Conservation (phyloP, 2,888 invertebrate genomes). For the Drosophila yooni region DNA sequence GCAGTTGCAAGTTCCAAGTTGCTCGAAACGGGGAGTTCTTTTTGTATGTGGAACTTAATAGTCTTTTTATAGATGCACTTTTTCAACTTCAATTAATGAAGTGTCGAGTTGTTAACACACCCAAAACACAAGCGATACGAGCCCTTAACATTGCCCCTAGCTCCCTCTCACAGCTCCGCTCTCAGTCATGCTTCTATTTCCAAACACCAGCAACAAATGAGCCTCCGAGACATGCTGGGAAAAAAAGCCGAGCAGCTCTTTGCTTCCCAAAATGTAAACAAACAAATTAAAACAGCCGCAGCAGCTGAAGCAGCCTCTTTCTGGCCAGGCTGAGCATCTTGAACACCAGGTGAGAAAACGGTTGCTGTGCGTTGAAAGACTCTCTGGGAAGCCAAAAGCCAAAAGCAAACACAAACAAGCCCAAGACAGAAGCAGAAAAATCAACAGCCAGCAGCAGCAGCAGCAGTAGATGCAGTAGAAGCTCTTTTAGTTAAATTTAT, state of each 20-base stretch:
- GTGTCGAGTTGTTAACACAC: conserved; percentile 80
- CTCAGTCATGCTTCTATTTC: conserved; percentile 53
- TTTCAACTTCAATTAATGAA: conserved; percentile 80
- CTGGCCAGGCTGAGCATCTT: conserved; percentile 40
- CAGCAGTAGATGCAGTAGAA: conserved; percentile 37
- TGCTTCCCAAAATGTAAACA: conserved; percentile 72
- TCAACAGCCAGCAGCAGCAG: conserved; percentile 39
- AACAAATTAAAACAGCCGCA: conserved; percentile 78
- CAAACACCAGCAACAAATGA: conserved; percentile 58
- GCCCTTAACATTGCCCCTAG: conserved; percentile 22
- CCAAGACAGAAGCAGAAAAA: conserved; percentile 48
- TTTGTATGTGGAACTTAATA: conserved; percentile 69
- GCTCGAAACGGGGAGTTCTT: conserved; percentile 43
- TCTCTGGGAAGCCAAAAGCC: conserved; percentile 41
- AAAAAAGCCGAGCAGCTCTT: conserved; percentile 54
- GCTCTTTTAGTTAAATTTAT: conserved; percentile 64
- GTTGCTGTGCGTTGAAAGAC: conserved; percentile 37
- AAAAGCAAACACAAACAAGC: conserved; percentile 47
- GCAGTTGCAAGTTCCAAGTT: conserved; percentile 39
- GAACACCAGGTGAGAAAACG: conserved; percentile 75
- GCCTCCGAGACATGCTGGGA: conserved; percentile 58
- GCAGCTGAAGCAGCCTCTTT: conserved; percentile 39
- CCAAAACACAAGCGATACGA: conserved; percentile 62
- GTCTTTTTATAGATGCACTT: conserved; percentile 80
- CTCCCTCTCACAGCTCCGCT: not conserved